Evolutionary conservation across 2,113 vertebrate species (phyloP), one percentile per base, ranked within the genome.

Genomic region (Synchiropus splendidus): DNA sequence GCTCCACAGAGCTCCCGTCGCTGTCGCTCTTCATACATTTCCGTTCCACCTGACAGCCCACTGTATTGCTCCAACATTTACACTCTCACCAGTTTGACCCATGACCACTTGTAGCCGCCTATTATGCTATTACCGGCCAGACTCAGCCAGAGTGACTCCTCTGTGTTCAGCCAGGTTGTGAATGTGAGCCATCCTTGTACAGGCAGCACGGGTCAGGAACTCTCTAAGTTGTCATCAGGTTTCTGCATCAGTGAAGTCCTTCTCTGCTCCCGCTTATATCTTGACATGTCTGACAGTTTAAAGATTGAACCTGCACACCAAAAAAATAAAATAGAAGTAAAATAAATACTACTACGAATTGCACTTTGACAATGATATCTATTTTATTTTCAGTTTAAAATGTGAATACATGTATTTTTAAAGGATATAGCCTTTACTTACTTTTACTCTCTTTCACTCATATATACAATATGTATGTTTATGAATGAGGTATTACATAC

Each of bases 1-100:
- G 61, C 39, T 56, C 59, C 35, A 8, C 39, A 2, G 54, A 56
- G 60, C 70, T 57, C 47, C 38, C 1, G 37, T 31, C 42, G 33
- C 59, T 58, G 68, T 61, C 60, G 49, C 51, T 55, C 52, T 18
- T 64, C 70, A 59, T 63, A 61, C 56, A 49, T 67, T 53, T 73
- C 58, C 38, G 68, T 75, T 79, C 61, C 72, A 68, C 57, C 70
- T 66, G 74, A 79, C 70, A 60, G 64, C 64, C 31, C 45, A 14
- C 59, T 57, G 62, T 49, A 48, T 41, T 35, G 58, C 58, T 70
- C 52, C 51, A 51, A 42, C 59, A 18, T 64, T 69, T 65, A 58
- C 67, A 64, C 66, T 45, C 16, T 52, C 56, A 44, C 50, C 36
- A 5, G 37, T 41, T 30, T 73, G 72, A 77, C 74, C 74, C 59